Base-by-base conservation (phyloP, 1,140 invertebrate species). In the Epicauta chinensis region DNA sequence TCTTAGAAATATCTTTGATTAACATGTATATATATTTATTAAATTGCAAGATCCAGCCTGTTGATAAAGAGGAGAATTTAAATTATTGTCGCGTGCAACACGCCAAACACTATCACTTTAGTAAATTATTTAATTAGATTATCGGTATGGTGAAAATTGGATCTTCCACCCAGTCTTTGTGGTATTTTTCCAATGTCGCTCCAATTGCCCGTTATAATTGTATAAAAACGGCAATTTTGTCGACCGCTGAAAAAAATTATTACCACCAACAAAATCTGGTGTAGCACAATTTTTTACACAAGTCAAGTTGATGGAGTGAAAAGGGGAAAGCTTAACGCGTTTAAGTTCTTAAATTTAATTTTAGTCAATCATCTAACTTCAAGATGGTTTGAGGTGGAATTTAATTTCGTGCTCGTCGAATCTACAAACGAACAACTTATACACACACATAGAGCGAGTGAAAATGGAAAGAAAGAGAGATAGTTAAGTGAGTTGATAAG, bases 341-440 rank as follows among this genome's bases (percentile, higher is more conserved):
- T 67, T 67, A 67, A 67, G 58, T 69, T 69, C 62, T 65, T 64
- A 65, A 65, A 69, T 69, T 67, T 68, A 69, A 68, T 69, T 69
- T 67, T 60, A 65, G 63, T 66, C 64, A 65, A 65, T 68, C 65
- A 66, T 63, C 60, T 57, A 62, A 59, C 55, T 59, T 60, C 44
- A 55, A 59, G 57, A 63, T 56, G 58, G 54, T 60, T 58, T 61
- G 62, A 60, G 61, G 54, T 63, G 51, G 58, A 64, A 65, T 64
- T 64, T 62, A 64, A 64, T 64, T 64, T 64, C 40, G 60, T 51
- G 60, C 57, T 59, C 57, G 53, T 56, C 52, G 51, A 55, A 61
- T 55, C 53, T 50, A 42, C 46, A 43, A 45, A 36, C 47, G 48
- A 37, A 52, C n/a, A n/a, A n/a, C n/a, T n/a, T n/a, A n/a, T n/a